phyloP scores from a whole-genome alignment of 2,113 vertebrate genomes.

The Amia ocellicauda region DNA sequence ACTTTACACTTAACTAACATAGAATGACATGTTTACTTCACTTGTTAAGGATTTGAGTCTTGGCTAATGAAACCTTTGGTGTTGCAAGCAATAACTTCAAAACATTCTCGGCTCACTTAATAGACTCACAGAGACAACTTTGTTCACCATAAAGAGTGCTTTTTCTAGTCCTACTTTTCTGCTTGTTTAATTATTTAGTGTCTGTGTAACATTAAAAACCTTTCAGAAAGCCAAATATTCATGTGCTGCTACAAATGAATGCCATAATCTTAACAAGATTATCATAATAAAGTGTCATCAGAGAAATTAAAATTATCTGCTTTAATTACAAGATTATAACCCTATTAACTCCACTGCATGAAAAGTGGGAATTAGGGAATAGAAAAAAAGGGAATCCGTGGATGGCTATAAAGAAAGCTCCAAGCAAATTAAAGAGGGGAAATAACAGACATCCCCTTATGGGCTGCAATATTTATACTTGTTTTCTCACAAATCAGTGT shows the following conservation, averaged over 20 bases:
- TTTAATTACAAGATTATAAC: constrained; percentile 75
- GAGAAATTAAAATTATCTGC: constrained; percentile 69
- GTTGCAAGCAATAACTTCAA: constrained; percentile 6
- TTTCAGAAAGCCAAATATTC: constrained; percentile 52
- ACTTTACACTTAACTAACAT: too few relatives aligned
- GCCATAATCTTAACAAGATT: constrained; percentile 66
- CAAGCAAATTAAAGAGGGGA: constrained; percentile 43
- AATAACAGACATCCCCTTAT: constrained; percentile 25
- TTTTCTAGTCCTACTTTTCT: constrained; percentile 35
- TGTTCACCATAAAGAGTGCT: constrained; percentile 41
- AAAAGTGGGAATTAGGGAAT: constrained; percentile 57
- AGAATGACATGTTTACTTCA: background rate
- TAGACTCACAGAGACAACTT: constrained; percentile 46
- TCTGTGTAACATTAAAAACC: constrained; percentile 34
- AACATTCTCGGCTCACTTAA: constrained; percentile 35
- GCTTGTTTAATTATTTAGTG: constrained; percentile 55
- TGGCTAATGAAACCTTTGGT: constrained; percentile 7
- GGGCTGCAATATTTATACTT: constrained; percentile 39
- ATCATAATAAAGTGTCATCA: constrained; percentile 65
- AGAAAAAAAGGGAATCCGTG: constrained; percentile 44
- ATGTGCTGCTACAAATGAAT: constrained; percentile 52
- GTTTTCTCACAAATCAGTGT: constrained; percentile 31
- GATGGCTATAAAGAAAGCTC: constrained; percentile 40
- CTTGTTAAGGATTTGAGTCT: background rate
- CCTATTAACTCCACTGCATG: constrained; percentile 61